These are phyloP conservation scores for Noctua pronuba DNA, from an alignment of 2,888 invertebrate genomes.

Conservation along the genomic window DNA sequence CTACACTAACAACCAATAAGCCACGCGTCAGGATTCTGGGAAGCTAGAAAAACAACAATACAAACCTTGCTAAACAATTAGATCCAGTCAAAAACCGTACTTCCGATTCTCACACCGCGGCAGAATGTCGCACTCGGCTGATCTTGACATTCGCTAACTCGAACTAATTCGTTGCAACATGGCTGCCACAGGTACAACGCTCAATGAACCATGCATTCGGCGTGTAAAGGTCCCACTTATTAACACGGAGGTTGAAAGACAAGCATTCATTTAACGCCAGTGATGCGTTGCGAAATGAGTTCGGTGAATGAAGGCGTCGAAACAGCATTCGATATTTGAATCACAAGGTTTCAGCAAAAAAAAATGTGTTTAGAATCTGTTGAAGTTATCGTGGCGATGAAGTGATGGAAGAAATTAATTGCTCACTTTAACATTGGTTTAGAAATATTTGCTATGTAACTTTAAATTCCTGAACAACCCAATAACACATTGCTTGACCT, in stretches of 20 bases:
- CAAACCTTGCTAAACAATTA: constrained; percentile 54
- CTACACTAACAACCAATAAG: background rate
- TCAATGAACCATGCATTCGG: constrained; percentile 73
- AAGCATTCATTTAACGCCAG: constrained; percentile 60
- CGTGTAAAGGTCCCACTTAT: constrained; percentile 77
- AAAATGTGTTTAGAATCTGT: background rate
- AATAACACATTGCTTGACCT: background rate
- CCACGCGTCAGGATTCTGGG: constrained; percentile 15
- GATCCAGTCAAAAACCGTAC: constrained; percentile 35
- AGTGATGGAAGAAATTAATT: background rate
- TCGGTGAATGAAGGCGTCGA: constrained; percentile 48
- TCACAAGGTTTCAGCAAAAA: constrained; percentile 54
- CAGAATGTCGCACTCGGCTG: constrained; percentile 58
- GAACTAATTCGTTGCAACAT: constrained; percentile 75
- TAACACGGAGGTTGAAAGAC: constrained; percentile 73
- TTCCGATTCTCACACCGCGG: constrained; percentile 57
- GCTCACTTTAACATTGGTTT: background rate
- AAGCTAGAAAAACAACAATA: constrained; percentile 30
- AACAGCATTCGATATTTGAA: constrained; percentile 28
- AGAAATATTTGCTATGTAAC: background rate
- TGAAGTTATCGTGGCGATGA: background rate
- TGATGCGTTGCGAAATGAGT: constrained; percentile 66
- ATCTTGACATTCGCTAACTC: constrained; percentile 75
- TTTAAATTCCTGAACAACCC: background rate
- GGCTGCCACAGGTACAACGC: constrained; percentile 38